These are phyloP conservation scores for Ceramica pisi DNA, from an alignment of 2,888 invertebrate genomes.

Conservation along the genomic window DNA sequence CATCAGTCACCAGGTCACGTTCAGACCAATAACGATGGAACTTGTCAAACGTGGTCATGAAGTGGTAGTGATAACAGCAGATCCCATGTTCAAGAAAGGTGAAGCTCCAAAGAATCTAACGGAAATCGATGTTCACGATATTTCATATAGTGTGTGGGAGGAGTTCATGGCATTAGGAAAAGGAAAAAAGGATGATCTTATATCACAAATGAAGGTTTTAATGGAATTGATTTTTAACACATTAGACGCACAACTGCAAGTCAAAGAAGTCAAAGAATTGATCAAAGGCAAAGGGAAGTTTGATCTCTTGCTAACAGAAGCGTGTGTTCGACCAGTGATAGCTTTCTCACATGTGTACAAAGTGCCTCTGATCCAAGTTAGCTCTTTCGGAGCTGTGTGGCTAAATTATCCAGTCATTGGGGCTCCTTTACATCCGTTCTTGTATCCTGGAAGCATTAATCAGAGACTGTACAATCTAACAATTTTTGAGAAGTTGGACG, in stretches of 20 bases:
- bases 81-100: conserved; percentile 74
- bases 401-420: conserved; percentile 68
- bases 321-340: conserved; percentile 56
- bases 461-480: conserved; percentile 70
- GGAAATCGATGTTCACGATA: conserved; percentile 78
- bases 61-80: conserved; percentile 78
- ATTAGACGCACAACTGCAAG: conserved; percentile 62
- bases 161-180: conserved; percentile 23
- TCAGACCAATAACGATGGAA: conserved; percentile 75
- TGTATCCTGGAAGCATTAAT: conserved; percentile 1
- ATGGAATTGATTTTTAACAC: conserved; percentile 34
- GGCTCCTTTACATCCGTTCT: conserved; percentile 68
- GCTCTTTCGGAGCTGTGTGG: conserved; percentile 67
- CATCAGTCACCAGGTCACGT: conserved; percentile 82
- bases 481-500: conserved; percentile 67
- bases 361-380: conserved; percentile 74
- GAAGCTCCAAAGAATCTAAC: conserved; percentile 73
- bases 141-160: conserved; percentile 66
- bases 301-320: conserved; percentile 75
- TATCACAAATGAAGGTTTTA: neutral
- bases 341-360: conserved; percentile 69
- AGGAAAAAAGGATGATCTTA: conserved; percentile 22
- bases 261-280: conserved; percentile 64
- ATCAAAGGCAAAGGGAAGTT: conserved; percentile 65
- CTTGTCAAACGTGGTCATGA: conserved; percentile 82